Base-by-base conservation (phyloP, 2,113 vertebrate genomes). In the Delphinapterus leucas region DNA sequence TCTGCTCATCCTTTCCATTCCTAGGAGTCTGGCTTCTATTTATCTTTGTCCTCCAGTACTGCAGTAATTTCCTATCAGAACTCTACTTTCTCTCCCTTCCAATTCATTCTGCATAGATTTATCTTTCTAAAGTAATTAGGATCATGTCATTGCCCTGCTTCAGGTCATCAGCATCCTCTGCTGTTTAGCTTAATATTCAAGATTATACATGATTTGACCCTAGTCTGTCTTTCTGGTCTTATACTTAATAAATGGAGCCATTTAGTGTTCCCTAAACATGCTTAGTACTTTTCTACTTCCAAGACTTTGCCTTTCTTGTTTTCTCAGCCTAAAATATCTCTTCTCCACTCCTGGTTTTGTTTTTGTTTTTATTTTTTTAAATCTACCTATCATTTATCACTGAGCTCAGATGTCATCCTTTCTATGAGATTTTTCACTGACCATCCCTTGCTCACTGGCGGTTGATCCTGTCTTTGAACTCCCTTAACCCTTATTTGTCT, bases 61-160 rank as follows among this genome's bases (percentile, higher is more conserved):
- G 8, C 18, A 70, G 1, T 79, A 60, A 55, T 96, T 83, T 88
- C 38, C 25, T 77, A 26, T 85, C 14, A 88, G 61, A 36, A 77
- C 26, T 85, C 84, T 84, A n/a, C 53, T 82, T 79, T 96, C 14
- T 90, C 7, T 96, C 28, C 20, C 79, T 94, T 90, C 21, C n/a
- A 49, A 13, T 68, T 93, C 47, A 53, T 96, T 90, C 68, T 83
- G 6, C 20, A 44, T n/a, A 55, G 25, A 41, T 87, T 95, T 81
- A 38, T 84, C 15, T 79, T 88, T 92, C 71, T 92, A 41, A 96
- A 58, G 26, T 74, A 76, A 28, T n/a, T 47, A 70, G 18, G n/a
- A 33, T 96, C 3, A 3, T 63, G 28, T 88, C 20, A 33, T 55
- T 90, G 49, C 38, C 81, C 18, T 92, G 44, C n/a, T 86, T 89